A percentile compares a stretch with the other conserved stretches of the same genome.
Evolutionary conservation across 2,797 vertebrate species (phyloP).

Genomic region (Lepus townsendii): DNA sequence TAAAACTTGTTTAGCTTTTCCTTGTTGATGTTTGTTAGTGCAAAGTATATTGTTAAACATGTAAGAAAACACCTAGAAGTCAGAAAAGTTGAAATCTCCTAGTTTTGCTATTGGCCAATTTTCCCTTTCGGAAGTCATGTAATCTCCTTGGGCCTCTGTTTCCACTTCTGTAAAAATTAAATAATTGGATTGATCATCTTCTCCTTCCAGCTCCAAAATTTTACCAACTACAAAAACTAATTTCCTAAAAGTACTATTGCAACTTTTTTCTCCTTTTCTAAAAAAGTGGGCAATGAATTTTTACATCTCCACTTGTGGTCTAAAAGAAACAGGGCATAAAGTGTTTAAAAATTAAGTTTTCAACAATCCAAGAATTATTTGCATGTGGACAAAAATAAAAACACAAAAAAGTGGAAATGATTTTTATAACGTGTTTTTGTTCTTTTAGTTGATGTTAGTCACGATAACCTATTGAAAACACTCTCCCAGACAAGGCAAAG

Average conservation of each 20-base stretch:
- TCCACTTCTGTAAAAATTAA: not conserved
- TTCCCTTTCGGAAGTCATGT: not conserved
- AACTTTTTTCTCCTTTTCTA: not conserved
- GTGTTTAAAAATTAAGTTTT: slow-evolving; percentile 34
- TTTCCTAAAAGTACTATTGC: slow-evolving; percentile 25
- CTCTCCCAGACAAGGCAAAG: not conserved
- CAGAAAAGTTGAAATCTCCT: slow-evolving; percentile 1
- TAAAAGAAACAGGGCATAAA: not conserved
- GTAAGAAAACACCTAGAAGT: not conserved
- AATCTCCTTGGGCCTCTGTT: not conserved
- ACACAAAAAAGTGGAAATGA: not conserved
- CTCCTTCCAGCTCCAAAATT: slow-evolving; percentile 32
- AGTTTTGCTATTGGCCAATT: not conserved
- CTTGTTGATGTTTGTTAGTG: not conserved
- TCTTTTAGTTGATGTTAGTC: not conserved
- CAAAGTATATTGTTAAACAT: not conserved
- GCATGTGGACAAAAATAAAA: not conserved
- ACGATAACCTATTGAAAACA: not conserved
- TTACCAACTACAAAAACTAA: not conserved
- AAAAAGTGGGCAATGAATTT: not conserved
- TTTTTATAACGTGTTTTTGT: not conserved
- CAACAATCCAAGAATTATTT: not conserved
- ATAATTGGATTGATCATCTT: not conserved
- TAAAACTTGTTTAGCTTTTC: slow-evolving; percentile 16
- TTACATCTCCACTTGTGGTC: not conserved